phyloP scores from a whole-genome alignment of 1,140 invertebrate species.

The Phthorimaea operculella region DNA sequence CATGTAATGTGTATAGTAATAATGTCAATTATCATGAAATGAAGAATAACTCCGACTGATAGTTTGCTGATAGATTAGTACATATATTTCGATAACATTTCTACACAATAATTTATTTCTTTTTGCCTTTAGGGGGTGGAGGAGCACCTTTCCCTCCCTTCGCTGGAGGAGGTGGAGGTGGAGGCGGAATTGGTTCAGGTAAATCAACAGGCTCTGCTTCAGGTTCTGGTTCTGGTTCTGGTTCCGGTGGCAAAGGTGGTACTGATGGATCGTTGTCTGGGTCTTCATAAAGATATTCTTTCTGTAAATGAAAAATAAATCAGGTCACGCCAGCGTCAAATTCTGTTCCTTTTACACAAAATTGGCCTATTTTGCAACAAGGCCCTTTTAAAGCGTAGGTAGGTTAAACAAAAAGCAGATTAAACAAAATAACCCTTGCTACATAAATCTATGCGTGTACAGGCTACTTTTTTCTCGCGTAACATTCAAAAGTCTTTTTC shows the following conservation, averaged over 20 bases:
- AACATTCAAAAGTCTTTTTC: too few species aligned
- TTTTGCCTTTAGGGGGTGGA: constrained; percentile 8
- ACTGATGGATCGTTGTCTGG: constrained; percentile 54
- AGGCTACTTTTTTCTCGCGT: too few species aligned
- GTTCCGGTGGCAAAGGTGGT: constrained; percentile 25
- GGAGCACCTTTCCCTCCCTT: not conserved
- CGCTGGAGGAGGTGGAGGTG: constrained; percentile 9
- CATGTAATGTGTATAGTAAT: too few species aligned
- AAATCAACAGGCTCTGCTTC: constrained; percentile 6
- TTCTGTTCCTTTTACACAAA: too few species aligned
- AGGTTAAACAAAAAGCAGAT: too few species aligned
- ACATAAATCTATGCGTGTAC: too few species aligned
- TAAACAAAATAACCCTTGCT: too few species aligned
- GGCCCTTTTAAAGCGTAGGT: too few species aligned
- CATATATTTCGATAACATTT: not conserved
- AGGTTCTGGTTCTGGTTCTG: constrained; percentile 19
- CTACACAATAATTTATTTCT: constrained; percentile 8
- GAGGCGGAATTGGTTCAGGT: constrained; percentile 4
- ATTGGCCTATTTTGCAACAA: too few species aligned
- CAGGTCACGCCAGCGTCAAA: too few species aligned
- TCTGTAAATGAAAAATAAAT: constrained; percentile 23
- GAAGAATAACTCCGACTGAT: not conserved
- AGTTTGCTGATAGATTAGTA: not conserved
- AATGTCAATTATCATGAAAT: too few species aligned
- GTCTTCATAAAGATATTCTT: constrained; percentile 46